Conservation (phyloP, 2,888 invertebrate genomes). For the Beris morrisii region DNA sequence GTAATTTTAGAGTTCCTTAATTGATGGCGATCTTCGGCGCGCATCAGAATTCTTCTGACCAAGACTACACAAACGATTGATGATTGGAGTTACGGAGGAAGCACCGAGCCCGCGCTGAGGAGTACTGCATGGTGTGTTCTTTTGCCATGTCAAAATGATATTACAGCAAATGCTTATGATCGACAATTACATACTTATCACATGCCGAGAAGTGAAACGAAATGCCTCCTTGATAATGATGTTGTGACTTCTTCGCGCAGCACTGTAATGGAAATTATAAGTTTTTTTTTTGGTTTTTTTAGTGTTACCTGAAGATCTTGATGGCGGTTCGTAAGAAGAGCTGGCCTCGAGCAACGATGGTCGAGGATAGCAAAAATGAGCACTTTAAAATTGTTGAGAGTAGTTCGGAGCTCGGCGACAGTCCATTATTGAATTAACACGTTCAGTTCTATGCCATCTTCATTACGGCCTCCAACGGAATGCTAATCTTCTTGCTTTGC, state of each 20-base stretch:
- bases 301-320: neutral
- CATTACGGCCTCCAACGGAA: constrained; percentile 3
- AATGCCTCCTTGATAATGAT: constrained; percentile 22
- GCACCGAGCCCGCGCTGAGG: too few relatives aligned
- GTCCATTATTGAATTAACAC: constrained; percentile 21
- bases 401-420: constrained; percentile 2
- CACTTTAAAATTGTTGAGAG: constrained; percentile 4
- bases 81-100: too few relatives aligned
- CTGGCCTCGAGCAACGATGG: constrained; percentile 13
- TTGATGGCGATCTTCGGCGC: too few relatives aligned
- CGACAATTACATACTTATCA: constrained; percentile 32
- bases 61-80: too few relatives aligned
- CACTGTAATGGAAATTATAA: constrained; percentile 15
- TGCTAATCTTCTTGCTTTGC: too few relatives aligned
- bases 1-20: too few relatives aligned
- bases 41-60: too few relatives aligned
- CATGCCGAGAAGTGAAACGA: constrained; percentile 15
- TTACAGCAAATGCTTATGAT: constrained; percentile 21
- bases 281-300: neutral
- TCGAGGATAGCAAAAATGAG: constrained; percentile 6
- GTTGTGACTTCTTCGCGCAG: constrained; percentile 15
- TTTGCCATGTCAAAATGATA: constrained; percentile 14
- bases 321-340: neutral
- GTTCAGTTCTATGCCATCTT: constrained; percentile 10
- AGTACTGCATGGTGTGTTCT: constrained; percentile 10